phyloP scores from a whole-genome alignment of 2,888 invertebrate genomes.

The Ashinkailepas kermadecensis region DNA sequence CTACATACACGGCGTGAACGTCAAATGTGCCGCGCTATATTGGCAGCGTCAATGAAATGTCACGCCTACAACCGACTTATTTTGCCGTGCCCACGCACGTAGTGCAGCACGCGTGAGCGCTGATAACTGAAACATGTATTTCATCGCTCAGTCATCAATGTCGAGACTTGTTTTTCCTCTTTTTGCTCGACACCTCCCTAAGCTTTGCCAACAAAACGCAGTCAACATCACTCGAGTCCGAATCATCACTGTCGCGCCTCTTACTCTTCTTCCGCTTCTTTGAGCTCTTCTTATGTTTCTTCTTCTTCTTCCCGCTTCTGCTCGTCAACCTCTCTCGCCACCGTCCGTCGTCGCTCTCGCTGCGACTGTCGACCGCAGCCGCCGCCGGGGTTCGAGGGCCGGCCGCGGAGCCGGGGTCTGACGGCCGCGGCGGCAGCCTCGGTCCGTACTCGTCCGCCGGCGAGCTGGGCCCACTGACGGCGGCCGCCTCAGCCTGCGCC shows the following conservation, averaged over 20 bases:
- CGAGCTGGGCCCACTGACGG: slow-evolving; percentile 21
- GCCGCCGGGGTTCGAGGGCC: neutral
- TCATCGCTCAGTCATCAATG: neutral
- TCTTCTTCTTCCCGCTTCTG: slow-evolving; percentile 41
- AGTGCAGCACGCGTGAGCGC: too few relatives aligned
- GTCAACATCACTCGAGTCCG: neutral
- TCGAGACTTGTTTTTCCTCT: neutral
- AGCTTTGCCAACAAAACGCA: neutral
- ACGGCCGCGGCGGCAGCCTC: slow-evolving; percentile 27
- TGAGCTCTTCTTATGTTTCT: slow-evolving; percentile 38
- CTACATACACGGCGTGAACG: too few relatives aligned
- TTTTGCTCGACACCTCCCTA: neutral
- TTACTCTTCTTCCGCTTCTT: slow-evolving; percentile 35
- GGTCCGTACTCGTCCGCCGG: slow-evolving; percentile 30
- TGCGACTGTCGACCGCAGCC: neutral
- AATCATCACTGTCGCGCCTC: neutral
- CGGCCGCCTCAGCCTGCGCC: neutral
- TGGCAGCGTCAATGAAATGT: too few relatives aligned
- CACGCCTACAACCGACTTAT: too few relatives aligned
- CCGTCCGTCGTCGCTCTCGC: slow-evolving; percentile 25
- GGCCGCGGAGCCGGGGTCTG: slow-evolving; percentile 24
- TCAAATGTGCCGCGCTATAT: too few relatives aligned
- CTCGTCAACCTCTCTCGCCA: slow-evolving; percentile 36
- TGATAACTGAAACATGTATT: too few relatives aligned
- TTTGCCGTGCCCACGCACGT: too few relatives aligned